Conservation (phyloP, 2,888 invertebrate genomes). For the Desoria tigrina region DNA sequence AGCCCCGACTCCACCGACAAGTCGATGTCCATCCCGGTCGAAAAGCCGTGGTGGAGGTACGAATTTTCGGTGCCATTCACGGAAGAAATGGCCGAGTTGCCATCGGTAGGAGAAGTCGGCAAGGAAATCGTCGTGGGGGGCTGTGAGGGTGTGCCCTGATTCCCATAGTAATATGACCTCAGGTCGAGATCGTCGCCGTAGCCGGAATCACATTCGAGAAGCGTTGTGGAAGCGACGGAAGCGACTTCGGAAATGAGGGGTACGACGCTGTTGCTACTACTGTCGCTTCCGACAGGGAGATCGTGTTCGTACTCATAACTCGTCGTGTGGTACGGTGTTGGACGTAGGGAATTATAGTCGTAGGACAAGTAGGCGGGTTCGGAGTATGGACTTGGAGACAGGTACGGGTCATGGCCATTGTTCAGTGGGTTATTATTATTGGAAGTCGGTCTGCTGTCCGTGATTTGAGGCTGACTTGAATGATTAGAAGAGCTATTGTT, state of each 20-base stretch:
- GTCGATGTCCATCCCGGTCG: conserved; percentile 15
- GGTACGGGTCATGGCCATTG: conserved; percentile 51
- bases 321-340: conserved; percentile 53
- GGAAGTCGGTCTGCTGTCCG: conserved; percentile 41
- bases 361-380: conserved; percentile 41
- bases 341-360: conserved; percentile 49
- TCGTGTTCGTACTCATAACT: conserved; percentile 51
- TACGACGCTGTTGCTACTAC: background rate
- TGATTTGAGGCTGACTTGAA: conserved; percentile 44
- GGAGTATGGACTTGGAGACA: conserved; percentile 48
- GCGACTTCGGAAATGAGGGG: conserved; percentile 14
- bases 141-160: conserved; percentile 13
- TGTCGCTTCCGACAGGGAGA: conserved; percentile 21
- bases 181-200: conserved; percentile 49
- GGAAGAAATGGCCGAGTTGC: background rate
- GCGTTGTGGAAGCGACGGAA: conserved; percentile 27
- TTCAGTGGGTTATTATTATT: conserved; percentile 13
- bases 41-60: conserved; percentile 24
- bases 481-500: conserved; percentile 8
- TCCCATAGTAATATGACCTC: conserved; percentile 48
- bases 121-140: conserved; percentile 19
- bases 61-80: conserved; percentile 3
- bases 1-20: background rate
- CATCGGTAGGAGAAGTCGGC: conserved; percentile 2
- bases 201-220: conserved; percentile 51